These are phyloP conservation scores for Morpho achilles DNA, from an alignment of 2,888 invertebrate species.

Conservation along the genomic window DNA sequence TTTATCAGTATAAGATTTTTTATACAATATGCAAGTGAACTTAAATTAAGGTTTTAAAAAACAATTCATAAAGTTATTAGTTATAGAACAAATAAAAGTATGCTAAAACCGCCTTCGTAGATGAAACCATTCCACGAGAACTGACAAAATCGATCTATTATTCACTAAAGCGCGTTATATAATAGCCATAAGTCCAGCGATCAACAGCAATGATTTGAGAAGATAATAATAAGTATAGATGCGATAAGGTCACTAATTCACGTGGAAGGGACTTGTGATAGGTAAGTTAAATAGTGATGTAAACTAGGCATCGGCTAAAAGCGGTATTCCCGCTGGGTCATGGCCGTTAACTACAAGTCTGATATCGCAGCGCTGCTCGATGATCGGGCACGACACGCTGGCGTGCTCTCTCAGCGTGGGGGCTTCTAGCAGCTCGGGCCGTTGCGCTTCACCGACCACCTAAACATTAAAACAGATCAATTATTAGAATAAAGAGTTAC, in stretches of 20 bases:
- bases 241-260: too few relatives aligned
- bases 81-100: not conserved
- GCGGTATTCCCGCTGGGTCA: slow-evolving; percentile 60
- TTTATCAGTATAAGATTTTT: too few relatives aligned
- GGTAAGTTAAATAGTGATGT: not conserved
- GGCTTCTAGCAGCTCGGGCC: slow-evolving; percentile 60
- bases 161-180: not conserved
- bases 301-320: slow-evolving; percentile 50
- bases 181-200: not conserved
- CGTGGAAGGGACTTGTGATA: too few relatives aligned
- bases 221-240: too few relatives aligned
- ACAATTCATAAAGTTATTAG: too few relatives aligned
- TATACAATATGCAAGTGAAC: too few relatives aligned
- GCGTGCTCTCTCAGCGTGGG: slow-evolving; percentile 71
- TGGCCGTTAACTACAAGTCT: slow-evolving; percentile 58
- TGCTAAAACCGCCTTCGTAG: not conserved
- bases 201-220: not conserved
- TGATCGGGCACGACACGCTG: slow-evolving; percentile 86
- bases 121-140: not conserved
- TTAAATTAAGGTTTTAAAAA: too few relatives aligned
- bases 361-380: slow-evolving; percentile 73
- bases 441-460: slow-evolving; percentile 77
- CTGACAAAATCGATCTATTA: not conserved
- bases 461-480: slow-evolving; percentile 36
- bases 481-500: too few relatives aligned